These are phyloP conservation scores for Holothuria glaberrima DNA, from an alignment of 35 echinoderm and acorn worm species.

Conservation along the genomic window DNA sequence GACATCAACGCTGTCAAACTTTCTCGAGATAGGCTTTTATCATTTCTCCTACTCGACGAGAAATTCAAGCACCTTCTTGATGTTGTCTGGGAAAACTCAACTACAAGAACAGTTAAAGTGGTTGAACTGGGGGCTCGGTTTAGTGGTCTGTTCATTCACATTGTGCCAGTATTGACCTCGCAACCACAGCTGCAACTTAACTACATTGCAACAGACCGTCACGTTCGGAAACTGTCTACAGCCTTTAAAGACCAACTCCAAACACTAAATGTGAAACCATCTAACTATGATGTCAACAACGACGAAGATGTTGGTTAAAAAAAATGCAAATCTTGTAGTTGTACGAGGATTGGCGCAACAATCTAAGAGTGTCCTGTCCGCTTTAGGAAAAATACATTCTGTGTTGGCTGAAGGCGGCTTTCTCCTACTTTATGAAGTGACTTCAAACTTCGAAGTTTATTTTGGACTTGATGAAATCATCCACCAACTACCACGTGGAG, in stretches of 20 bases:
- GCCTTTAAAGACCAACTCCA: slow-evolving; percentile 31
- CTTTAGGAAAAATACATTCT: slow-evolving; percentile 47
- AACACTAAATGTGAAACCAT: slow-evolving; percentile 34
- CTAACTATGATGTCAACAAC: slow-evolving; percentile 41
- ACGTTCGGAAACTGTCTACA: slow-evolving; percentile 19
- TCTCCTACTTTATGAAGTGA: slow-evolving; percentile 77
- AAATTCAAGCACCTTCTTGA: slow-evolving; percentile 72
- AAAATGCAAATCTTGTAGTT: slow-evolving; percentile 50
- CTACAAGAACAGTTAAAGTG: slow-evolving; percentile 48
- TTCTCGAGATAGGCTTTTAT: slow-evolving; percentile 59
- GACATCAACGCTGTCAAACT: neutral
- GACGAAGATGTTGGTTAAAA: too few relatives aligned
- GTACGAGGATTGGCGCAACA: slow-evolving; percentile 48
- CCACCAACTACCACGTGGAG: too few relatives aligned
- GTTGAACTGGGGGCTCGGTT: slow-evolving; percentile 61
- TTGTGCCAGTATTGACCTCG: slow-evolving; percentile 62
- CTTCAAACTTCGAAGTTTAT: slow-evolving; percentile 7
- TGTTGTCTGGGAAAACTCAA: slow-evolving; percentile 69
- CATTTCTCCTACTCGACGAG: slow-evolving; percentile 25
- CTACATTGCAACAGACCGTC: slow-evolving; percentile 47
- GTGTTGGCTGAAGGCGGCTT: slow-evolving; percentile 64
- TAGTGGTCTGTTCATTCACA: slow-evolving; percentile 59
- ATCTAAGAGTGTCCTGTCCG: slow-evolving; percentile 30
- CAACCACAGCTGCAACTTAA: slow-evolving; percentile 67
- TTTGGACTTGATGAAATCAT: neutral